Evolutionary conservation across 2,797 vertebrate species (phyloP).

Genomic region (Ceryle rudis): DNA sequence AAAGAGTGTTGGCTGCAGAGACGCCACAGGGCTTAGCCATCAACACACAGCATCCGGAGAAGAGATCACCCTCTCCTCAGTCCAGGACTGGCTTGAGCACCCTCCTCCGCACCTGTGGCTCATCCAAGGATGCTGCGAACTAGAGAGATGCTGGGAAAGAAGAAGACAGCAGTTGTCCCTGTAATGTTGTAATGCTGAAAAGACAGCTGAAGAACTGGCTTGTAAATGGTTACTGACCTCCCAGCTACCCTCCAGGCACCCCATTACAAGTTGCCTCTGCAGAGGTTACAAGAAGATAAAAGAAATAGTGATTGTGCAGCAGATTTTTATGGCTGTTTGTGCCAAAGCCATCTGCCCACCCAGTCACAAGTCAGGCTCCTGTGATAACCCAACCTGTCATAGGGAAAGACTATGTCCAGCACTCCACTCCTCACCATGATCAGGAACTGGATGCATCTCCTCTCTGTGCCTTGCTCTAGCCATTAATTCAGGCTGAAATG

Average conservation of each 20-base stretch:
- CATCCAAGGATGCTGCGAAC: neutral
- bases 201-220: neutral
- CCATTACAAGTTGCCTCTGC: rapidly evolving
- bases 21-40: neutral
- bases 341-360: neutral
- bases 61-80: neutral
- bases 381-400: rapidly evolving
- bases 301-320: neutral
- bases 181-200: neutral
- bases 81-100: neutral
- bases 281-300: neutral
- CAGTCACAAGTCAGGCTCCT: neutral
- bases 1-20: neutral
- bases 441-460: neutral
- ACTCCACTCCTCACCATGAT: rapidly evolving
- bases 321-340: neutral
- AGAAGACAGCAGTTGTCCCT: rapidly evolving
- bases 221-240: neutral
- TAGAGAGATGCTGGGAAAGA: neutral
- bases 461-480: rapidly evolving
- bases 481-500: neutral
- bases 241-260: neutral
- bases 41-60: rapidly evolving
- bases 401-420: neutral
- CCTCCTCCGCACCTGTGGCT: neutral